Base-by-base conservation (phyloP, 2,797 vertebrate genomes). In the Labroides dimidiatus region DNA sequence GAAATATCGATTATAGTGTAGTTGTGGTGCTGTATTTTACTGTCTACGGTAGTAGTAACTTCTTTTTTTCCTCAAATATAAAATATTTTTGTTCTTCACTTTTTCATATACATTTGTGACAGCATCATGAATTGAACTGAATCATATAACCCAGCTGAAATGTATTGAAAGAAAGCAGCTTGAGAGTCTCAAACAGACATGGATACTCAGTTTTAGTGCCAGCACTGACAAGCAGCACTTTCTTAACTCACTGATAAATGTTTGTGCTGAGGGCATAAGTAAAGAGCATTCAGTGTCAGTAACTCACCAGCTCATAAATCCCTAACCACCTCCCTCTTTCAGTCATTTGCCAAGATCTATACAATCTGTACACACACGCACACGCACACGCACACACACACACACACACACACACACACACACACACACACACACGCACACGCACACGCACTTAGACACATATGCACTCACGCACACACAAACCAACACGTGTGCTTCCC, bases 401-500 rank as follows among this genome's bases (percentile, higher is more conserved):
- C 27, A 49, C 37, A 45, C 68, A 24, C 63, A 3, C 27, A 27
- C 27, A 27, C 24, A 37, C 44, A 64, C 42, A 61, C 27, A 21
- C 52, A 52, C 63, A 58, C 48, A 43, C 47, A 64, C 54, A 50
- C 27, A 49, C 37, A 45, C 44, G 56, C 52, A 62, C 36, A 6
- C 48, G 63, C 69, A 30, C 63, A 27, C 27, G 6, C 27, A 3
- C 24, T 30, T 39, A 64, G 37, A 61, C 27, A n/a, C 52, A 52
- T 60, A 30, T 43, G 48, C 44, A 41, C 48, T 51, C 48, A 43
- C 47, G 60, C 50, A 50, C 27, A 49, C 33, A 45, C 44, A 56
- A 53, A 62, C 36, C 9, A 49, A 64, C 69, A 30, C 63, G 54
- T 69, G 70, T 10, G 27, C 44, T 41, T 39, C 47, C 73, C 70